phyloP scores from a whole-genome alignment of 1,140 invertebrate species.

The Contarinia nasturtii region DNA sequence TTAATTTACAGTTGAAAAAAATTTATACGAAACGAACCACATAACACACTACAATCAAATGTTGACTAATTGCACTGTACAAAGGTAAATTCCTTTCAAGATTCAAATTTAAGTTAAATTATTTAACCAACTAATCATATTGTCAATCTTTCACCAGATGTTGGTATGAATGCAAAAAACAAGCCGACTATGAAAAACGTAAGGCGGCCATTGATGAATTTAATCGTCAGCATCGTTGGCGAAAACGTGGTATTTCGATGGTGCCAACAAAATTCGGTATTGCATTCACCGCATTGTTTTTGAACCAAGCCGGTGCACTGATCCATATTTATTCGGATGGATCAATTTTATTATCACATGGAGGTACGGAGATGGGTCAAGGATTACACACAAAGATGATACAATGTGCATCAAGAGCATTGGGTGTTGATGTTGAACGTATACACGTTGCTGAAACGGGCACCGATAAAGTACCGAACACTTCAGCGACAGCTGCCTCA shows the following conservation, averaged over 20 bases:
- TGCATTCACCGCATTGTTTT: conserved; percentile 53
- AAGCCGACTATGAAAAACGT: conserved; percentile 45
- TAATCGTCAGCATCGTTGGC: conserved; percentile 65
- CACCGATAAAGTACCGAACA: conserved; percentile 89
- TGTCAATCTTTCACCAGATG: conserved; percentile 31
- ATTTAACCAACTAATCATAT: not conserved
- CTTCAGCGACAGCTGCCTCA: conserved; percentile 81
- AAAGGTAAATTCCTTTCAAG: conserved; percentile 21
- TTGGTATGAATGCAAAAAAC: conserved; percentile 61
- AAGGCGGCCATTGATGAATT: conserved; percentile 40
- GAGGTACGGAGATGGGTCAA: conserved; percentile 91
- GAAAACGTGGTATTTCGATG: conserved; percentile 70
- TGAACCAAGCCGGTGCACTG: conserved; percentile 81
- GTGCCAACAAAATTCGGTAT: conserved; percentile 87
- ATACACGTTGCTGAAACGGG: conserved; percentile 79
- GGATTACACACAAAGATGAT: conserved; percentile 91
- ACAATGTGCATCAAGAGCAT: conserved; percentile 56
- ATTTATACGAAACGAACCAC: conserved; percentile 68
- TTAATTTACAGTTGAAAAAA: conserved; percentile 26
- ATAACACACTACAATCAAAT: conserved; percentile 61
- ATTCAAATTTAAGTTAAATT: not conserved
- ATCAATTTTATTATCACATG: conserved; percentile 77
- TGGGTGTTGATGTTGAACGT: conserved; percentile 51
- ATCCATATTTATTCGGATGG: conserved; percentile 84
- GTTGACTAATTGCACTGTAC: conserved; percentile 53